Conservation (phyloP, 2,797 vertebrate species). For the Syndactyla subalaris region DNA sequence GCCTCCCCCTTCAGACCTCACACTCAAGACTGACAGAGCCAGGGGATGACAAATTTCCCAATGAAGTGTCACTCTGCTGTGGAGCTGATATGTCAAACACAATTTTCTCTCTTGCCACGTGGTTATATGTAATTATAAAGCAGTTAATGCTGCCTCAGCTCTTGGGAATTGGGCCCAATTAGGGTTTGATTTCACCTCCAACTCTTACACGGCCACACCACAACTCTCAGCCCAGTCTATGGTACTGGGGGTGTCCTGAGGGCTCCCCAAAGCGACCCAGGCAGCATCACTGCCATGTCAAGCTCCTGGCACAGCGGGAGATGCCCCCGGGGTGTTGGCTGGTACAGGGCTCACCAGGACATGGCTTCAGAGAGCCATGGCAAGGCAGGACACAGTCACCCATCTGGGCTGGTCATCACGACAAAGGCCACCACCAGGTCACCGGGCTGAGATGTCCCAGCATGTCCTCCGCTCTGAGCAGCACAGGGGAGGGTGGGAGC, state of each 20-base stretch:
- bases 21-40: neutral
- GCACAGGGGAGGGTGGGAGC: accelerated
- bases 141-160: neutral
- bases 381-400: neutral
- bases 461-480: neutral
- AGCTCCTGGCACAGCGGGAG: accelerated
- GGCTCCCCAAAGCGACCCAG: accelerated
- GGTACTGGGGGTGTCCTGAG: neutral
- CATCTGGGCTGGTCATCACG: neutral
- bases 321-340: accelerated
- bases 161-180: neutral
- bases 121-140: neutral
- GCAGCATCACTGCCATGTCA: neutral
- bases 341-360: accelerated
- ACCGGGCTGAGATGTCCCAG: neutral
- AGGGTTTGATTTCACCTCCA: neutral
- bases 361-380: accelerated
- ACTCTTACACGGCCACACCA: accelerated
- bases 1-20: neutral
- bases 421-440: neutral
- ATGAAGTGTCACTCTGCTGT: neutral
- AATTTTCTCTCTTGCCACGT: neutral
- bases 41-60: neutral
- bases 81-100: neutral
- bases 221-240: accelerated